Conservation (phyloP, 2,797 vertebrate species). For the Parotocinclus haroldoi region DNA sequence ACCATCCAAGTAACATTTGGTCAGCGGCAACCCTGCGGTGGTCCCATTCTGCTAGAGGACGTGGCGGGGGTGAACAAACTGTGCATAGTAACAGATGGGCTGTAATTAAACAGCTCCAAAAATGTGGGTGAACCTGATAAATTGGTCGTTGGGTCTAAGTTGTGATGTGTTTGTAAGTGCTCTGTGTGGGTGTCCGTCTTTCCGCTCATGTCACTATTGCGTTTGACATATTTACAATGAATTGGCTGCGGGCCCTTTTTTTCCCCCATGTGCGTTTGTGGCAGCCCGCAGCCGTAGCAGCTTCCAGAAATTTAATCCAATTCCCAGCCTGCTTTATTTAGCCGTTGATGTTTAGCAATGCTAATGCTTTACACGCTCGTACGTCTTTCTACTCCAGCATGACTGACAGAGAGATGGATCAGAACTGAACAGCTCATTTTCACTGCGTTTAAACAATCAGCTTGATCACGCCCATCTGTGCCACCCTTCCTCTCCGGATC, state of each 20-base stretch:
- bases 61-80: too few species aligned
- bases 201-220: neutral
- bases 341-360: neutral
- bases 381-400: neutral
- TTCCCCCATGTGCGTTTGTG: neutral
- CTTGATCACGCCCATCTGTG: neutral
- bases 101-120: neutral
- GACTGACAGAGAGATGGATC: constrained; percentile 1
- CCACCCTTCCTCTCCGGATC: neutral
- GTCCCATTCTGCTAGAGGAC: too few species aligned
- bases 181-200: constrained; percentile 1
- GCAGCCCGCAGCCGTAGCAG: constrained; percentile 12
- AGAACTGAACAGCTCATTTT: neutral
- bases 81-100: neutral
- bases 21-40: too few species aligned
- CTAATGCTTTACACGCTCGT: neutral
- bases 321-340: constrained; percentile 2
- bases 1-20: too few species aligned
- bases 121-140: too few species aligned
- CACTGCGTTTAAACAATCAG: neutral
- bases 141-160: neutral
- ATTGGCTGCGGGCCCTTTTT: constrained; percentile 4
- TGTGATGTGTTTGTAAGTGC: neutral
- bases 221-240: constrained; percentile 10
- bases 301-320: constrained; percentile 10